phyloP scores from a whole-genome alignment of 2,113 vertebrate species.

The Phalacrocorax carbo region DNA sequence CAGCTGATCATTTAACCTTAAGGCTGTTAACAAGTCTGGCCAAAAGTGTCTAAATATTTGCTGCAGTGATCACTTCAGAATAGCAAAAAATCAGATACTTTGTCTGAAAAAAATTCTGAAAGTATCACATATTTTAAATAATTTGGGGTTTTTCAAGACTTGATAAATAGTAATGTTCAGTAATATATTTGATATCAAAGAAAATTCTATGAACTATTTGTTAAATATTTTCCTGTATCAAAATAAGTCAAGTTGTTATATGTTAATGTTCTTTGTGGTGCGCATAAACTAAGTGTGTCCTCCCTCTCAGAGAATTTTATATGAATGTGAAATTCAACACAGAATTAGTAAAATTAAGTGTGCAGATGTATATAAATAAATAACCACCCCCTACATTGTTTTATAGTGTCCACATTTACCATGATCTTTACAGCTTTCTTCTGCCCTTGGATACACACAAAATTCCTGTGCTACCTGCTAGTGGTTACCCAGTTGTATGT shows the following conservation, averaged over 20 bases:
- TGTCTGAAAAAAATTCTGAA: not conserved
- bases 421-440: not conserved
- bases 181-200: too few relatives aligned
- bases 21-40: not conserved
- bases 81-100: not conserved
- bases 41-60: not conserved
- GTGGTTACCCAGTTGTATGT: not conserved
- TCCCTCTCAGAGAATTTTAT: not conserved
- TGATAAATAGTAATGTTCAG: not conserved
- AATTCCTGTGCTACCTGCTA: not conserved
- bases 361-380: not conserved
- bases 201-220: too few relatives aligned
- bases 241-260: not conserved
- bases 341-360: not conserved
- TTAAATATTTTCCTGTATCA: not conserved
- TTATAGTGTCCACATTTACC: not conserved
- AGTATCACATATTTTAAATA: not conserved
- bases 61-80: not conserved
- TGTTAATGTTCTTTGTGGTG: not conserved
- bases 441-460: not conserved
- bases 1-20: not conserved
- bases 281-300: not conserved
- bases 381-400: accelerated
- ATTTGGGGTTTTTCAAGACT: not conserved
- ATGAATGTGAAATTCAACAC: not conserved